Conservation (phyloP, 2,797 vertebrate genomes). For the Synanceia verrucosa region DNA sequence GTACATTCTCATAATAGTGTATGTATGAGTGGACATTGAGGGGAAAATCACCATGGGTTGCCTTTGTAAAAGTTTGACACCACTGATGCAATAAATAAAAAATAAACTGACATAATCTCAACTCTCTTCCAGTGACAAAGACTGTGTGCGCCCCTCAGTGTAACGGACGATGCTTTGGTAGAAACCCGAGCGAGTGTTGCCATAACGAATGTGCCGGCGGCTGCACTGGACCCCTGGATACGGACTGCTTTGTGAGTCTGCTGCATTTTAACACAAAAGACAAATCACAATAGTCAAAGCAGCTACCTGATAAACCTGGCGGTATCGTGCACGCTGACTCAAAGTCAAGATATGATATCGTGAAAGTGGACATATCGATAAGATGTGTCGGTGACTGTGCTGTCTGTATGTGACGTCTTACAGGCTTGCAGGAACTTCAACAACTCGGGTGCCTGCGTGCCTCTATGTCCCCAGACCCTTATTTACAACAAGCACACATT, state of each 20-base stretch:
- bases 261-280: neutral
- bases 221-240: constrained; percentile 90
- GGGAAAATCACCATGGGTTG: neutral
- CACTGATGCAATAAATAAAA: neutral
- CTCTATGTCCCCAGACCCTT: constrained; percentile 89
- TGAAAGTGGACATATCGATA: neutral
- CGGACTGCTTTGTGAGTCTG: constrained; percentile 91
- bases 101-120: neutral
- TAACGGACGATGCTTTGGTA: constrained; percentile 92
- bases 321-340: neutral
- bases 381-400: neutral
- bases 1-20: neutral
- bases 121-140: constrained; percentile 88
- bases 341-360: neutral
- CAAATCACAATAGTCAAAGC: neutral
- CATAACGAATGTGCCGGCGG: constrained; percentile 96
- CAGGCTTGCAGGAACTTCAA: constrained; percentile 95
- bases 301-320: neutral
- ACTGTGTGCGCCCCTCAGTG: constrained; percentile 94
- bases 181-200: constrained; percentile 91
- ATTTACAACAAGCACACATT: constrained; percentile 94
- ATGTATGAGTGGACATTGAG: neutral
- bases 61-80: neutral
- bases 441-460: constrained; percentile 91
- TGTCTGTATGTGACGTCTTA: neutral